Evolutionary conservation across 2,113 vertebrate genomes (phyloP).

Genomic region (Tretioscincus oriximinensis): DNA sequence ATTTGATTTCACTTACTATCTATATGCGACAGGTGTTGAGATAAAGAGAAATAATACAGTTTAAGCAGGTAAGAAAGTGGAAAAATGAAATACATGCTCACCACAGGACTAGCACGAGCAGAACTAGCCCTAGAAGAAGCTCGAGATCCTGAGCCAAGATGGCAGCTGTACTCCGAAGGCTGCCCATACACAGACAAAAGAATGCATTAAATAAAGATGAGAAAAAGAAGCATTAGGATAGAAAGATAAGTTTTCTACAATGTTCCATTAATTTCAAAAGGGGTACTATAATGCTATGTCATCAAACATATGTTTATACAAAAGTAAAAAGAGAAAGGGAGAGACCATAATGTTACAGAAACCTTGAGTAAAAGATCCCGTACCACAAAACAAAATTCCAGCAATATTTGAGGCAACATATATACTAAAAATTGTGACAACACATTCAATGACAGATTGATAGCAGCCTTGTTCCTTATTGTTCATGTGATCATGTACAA

Average conservation of each 20-base stretch:
- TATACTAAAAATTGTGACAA: background rate
- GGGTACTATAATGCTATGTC: background rate
- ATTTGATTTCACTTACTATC: background rate
- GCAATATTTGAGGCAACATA: background rate
- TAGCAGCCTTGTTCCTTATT: background rate
- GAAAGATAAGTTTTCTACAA: background rate
- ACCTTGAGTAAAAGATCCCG: background rate
- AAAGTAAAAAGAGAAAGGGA: too few species aligned
- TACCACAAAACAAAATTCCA: background rate
- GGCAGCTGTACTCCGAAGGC: slow-evolving; percentile 86
- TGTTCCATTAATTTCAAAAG: slow-evolving; percentile 1
- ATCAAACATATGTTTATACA: too few species aligned
- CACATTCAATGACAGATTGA: background rate
- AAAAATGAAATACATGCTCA: slow-evolving; percentile 72
- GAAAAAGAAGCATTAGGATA: slow-evolving; percentile 37
- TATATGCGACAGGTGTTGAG: rapidly evolving
- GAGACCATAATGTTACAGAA: background rate
- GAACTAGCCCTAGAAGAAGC: slow-evolving; percentile 92
- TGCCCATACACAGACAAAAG: slow-evolving; percentile 54
- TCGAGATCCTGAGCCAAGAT: slow-evolving; percentile 85
- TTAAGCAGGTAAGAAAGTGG: background rate
- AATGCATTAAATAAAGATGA: slow-evolving; percentile 55
- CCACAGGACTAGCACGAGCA: slow-evolving; percentile 95
- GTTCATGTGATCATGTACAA: background rate
- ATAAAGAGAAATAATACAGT: slow-evolving; percentile 12